These are phyloP conservation scores for Gonioctena quinquepunctata DNA, from an alignment of 1,140 invertebrate genomes.

Conservation along the genomic window DNA sequence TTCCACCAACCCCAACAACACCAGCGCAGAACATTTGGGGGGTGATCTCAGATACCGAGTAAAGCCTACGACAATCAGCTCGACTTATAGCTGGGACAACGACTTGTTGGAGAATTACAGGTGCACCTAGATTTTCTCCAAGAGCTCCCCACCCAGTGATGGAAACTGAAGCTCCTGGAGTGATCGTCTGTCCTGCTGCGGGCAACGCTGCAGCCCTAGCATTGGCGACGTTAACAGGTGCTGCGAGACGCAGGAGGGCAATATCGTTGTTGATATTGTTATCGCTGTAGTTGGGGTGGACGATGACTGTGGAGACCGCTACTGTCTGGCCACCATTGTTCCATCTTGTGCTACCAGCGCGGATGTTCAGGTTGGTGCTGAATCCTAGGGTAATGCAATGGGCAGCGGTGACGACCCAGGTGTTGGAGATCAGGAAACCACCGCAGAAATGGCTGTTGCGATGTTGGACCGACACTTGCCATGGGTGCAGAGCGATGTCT, in stretches of 20 bases:
- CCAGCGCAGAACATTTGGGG: constrained; percentile 52
- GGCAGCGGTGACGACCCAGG: constrained; percentile 21
- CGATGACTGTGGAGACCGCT: not conserved
- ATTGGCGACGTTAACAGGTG: not conserved
- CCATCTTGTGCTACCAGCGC: not conserved
- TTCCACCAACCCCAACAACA: constrained; percentile 46
- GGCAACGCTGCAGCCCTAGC: not conserved
- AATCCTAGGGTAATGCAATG: constrained; percentile 15
- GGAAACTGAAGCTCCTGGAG: not conserved
- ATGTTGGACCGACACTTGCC: constrained; percentile 57
- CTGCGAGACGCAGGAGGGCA: constrained; percentile 43
- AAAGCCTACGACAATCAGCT: constrained; percentile 12
- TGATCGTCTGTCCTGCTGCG: constrained; percentile 6
- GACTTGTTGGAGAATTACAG: constrained; percentile 6
- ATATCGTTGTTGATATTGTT: constrained; percentile 51
- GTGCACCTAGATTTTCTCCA: constrained; percentile 15
- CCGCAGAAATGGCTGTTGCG: constrained; percentile 28
- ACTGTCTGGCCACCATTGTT: not conserved
- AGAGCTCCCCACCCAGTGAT: constrained; percentile 43
- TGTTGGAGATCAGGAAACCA: constrained; percentile 24
- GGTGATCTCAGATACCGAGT: constrained; percentile 46
- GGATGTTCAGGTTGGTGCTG: not conserved
- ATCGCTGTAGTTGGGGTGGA: constrained; percentile 46
- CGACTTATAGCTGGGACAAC: constrained; percentile 2
- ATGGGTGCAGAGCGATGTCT: constrained; percentile 59